Evolutionary conservation across 37 sponge, comb jelly and placozoan genomes (phyloP), one percentile per base, ranked within the genome.

Genomic region (Bolinopsis microptera): DNA sequence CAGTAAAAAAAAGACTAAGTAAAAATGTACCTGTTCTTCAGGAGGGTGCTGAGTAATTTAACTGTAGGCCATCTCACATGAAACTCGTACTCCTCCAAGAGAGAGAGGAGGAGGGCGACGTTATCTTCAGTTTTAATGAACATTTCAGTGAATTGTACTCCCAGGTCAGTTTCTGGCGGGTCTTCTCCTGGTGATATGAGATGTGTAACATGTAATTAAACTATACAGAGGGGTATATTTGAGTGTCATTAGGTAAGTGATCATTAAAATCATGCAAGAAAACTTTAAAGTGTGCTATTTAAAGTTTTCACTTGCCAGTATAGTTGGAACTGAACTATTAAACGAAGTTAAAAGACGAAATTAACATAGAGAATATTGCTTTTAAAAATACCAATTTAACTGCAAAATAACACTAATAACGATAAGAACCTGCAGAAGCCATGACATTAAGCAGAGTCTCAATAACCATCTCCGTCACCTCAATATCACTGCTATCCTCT

Each of bases 1-100:
- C n/a, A n/a, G n/a, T n/a, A n/a, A n/a, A n/a, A n/a, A n/a, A n/a
- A n/a, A n/a, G n/a, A n/a, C n/a, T n/a, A n/a, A n/a, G n/a, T n/a
- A n/a, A n/a, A n/a, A 61, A 61, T 61, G 9, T 82, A 83, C 41
- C 82, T 93, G 90, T 94, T 94, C 41, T 36, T 61, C 21, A 96
- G 93, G 5, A 97, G 94, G 0, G 83, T 41, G 31, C 90, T 96
- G 18, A 97, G 41, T 31, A 97, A 95, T 21, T 94, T 76, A 0
- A 93, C 94, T 38, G 97, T 88, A 9, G 96, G 96, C 76, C 95
- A 93, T 0, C 96, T 95, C 21, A 97, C 93, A 32, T 96, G 96
- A 92, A 97, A 97, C n/a, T 96, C 96, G 70, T 93, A 96, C 18
- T 96, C 96, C 74, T 94, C 94, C 0, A 94, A 68, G 23, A 96